Conservation (phyloP, 2,113 vertebrate species). For the Piliocolobus tephrosceles region DNA sequence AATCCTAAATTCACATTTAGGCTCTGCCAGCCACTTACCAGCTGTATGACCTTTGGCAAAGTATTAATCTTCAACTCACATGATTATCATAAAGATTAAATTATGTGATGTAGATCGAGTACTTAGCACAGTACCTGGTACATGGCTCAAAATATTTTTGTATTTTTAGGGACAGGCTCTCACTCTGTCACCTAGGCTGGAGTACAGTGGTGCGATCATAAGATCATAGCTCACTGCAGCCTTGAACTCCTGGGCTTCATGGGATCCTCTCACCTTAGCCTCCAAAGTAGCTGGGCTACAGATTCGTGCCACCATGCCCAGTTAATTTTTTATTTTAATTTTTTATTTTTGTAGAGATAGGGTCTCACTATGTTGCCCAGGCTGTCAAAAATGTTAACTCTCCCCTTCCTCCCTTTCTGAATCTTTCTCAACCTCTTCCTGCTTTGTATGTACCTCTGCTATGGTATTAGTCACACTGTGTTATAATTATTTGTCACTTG, state of each 20-base stretch:
- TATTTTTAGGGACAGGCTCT: no score
- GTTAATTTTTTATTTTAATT: no score
- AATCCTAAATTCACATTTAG: not conserved
- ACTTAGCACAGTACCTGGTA: not conserved
- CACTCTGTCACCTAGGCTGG: no score
- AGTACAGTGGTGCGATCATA: no score
- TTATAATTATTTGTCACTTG: not conserved
- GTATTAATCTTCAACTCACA: not conserved
- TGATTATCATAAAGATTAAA: not conserved
- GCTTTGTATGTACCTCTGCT: not conserved
- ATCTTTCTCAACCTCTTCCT: not conserved
- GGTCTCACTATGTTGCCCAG: no score
- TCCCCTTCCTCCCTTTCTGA: not conserved
- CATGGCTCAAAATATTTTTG: no score
- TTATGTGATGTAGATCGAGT: not conserved
- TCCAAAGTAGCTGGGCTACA: no score
- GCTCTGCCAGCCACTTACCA: not conserved
- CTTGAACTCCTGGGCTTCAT: no score
- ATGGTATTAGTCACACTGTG: not conserved
- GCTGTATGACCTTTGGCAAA: not conserved
- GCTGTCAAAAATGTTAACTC: not conserved
- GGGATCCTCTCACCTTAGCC: no score
- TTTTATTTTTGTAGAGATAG: no score
- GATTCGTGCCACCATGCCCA: no score
- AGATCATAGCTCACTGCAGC: no score